A percentile compares a stretch with the other conserved stretches of the same genome.
Evolutionary conservation across 1,140 invertebrate genomes (phyloP).

Genomic region (Atta cephalotes): DNA sequence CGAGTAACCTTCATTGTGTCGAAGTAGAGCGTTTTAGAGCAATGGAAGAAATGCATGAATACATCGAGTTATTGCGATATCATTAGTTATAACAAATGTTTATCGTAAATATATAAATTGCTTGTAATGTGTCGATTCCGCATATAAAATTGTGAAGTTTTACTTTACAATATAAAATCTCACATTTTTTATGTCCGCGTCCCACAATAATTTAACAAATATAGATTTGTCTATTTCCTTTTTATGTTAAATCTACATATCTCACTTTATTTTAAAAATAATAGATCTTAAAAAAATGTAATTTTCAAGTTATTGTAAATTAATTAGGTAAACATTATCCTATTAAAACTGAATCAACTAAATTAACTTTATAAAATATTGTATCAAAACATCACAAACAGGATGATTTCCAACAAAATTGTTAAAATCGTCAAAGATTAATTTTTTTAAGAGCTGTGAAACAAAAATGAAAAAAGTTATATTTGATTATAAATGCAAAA

Average conservation of each 20-base stretch:
- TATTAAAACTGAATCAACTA: too few relatives aligned
- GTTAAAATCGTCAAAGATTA: too few relatives aligned
- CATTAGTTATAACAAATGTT: not conserved
- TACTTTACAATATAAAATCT: not conserved
- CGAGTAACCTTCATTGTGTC: slow-evolving; percentile 49
- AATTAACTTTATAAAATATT: too few relatives aligned
- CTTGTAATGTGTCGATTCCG: not conserved
- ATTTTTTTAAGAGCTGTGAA: too few relatives aligned
- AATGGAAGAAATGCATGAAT: not conserved
- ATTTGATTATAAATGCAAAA: too few relatives aligned
- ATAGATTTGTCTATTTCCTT: not conserved
- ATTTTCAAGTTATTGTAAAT: too few relatives aligned
- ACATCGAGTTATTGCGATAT: not conserved
- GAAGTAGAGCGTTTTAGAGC: not conserved
- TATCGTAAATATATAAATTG: slow-evolving; percentile 28
- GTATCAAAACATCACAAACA: too few relatives aligned
- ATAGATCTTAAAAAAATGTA: too few relatives aligned
- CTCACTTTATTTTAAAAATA: too few relatives aligned
- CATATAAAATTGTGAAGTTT: not conserved
- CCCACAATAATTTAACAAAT: not conserved
- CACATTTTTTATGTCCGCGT: not conserved
- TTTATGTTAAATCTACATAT: not conserved
- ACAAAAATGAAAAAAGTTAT: too few relatives aligned
- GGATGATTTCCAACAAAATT: too few relatives aligned
- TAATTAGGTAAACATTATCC: too few relatives aligned